These are phyloP conservation scores for Delia radicum DNA, from an alignment of 1,140 invertebrate species.

Conservation along the genomic window DNA sequence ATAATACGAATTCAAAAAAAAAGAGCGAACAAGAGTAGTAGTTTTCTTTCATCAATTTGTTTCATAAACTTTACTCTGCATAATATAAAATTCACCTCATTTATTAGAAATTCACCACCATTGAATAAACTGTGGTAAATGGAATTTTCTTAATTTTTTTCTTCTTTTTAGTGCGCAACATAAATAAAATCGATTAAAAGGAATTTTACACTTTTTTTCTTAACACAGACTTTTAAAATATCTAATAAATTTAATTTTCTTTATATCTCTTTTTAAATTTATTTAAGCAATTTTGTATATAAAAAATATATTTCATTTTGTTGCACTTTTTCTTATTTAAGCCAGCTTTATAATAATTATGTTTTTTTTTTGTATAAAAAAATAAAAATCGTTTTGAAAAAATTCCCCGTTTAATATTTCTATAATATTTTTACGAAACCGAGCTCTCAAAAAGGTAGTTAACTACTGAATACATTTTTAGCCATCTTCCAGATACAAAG, in stretches of 20 bases:
- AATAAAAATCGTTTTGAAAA: neutral
- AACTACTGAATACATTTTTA: slow-evolving; percentile 18
- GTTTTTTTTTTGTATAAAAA: neutral
- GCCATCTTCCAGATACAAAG: neutral
- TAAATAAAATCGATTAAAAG: slow-evolving; percentile 17
- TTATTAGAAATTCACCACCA: neutral
- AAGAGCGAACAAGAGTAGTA: neutral
- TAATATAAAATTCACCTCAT: neutral
- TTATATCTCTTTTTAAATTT: neutral
- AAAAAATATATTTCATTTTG: neutral
- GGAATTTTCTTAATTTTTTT: neutral
- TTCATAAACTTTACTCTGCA: too few species aligned
- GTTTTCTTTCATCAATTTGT: neutral
- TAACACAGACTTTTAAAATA: neutral
- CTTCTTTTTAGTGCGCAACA: slow-evolving; percentile 19
- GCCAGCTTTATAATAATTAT: neutral
- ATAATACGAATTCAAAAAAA: neutral
- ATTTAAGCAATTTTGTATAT: slow-evolving; percentile 3
- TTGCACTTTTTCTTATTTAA: neutral
- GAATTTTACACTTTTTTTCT: slow-evolving; percentile 4
- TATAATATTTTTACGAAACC: neutral
- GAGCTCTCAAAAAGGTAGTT: slow-evolving; percentile 12
- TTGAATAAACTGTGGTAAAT: neutral
- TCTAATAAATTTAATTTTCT: neutral
- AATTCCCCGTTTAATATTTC: too few species aligned